These are phyloP conservation scores for Drosophila merina DNA, from an alignment of 2,888 invertebrate species.

Conservation along the genomic window DNA sequence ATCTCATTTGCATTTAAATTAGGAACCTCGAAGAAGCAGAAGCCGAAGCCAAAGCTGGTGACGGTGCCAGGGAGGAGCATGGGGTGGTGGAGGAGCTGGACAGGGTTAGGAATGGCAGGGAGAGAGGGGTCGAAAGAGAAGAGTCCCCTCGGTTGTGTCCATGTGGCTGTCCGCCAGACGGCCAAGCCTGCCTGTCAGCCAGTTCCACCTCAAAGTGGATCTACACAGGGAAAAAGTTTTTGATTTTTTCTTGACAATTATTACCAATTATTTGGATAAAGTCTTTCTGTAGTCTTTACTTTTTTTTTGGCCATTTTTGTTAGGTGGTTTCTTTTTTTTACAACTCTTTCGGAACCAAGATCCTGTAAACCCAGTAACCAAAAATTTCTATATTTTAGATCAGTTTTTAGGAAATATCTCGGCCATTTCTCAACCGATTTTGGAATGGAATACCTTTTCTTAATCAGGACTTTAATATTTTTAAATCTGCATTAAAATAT, in stretches of 20 bases:
- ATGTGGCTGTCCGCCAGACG: conserved; percentile 23
- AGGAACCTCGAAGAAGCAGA: conserved; percentile 81
- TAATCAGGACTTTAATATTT: no score
- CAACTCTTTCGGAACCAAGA: no score
- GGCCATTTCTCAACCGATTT: no score
- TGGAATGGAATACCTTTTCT: no score
- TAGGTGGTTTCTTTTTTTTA: no score
- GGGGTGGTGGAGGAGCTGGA: not conserved
- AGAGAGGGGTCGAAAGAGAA: not conserved
- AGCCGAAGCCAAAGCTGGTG: conserved; percentile 35
- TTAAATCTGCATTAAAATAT: not conserved
- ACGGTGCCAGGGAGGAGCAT: conserved; percentile 11
- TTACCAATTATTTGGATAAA: no score
- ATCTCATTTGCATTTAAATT: conserved; percentile 85
- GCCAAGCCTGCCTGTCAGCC: conserved; percentile 48
- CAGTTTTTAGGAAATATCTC: no score
- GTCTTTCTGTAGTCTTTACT: no score
- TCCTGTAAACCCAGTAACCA: no score
- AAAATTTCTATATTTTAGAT: no score
- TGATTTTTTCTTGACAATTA: no score
- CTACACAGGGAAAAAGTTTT: not conserved
- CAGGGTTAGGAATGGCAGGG: not conserved
- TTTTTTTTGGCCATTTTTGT: no score
- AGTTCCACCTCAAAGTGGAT: conserved; percentile 33
- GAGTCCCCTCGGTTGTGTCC: conserved; percentile 19